phyloP scores from a whole-genome alignment of 2,113 vertebrate species.

The Noturus placidus region DNA sequence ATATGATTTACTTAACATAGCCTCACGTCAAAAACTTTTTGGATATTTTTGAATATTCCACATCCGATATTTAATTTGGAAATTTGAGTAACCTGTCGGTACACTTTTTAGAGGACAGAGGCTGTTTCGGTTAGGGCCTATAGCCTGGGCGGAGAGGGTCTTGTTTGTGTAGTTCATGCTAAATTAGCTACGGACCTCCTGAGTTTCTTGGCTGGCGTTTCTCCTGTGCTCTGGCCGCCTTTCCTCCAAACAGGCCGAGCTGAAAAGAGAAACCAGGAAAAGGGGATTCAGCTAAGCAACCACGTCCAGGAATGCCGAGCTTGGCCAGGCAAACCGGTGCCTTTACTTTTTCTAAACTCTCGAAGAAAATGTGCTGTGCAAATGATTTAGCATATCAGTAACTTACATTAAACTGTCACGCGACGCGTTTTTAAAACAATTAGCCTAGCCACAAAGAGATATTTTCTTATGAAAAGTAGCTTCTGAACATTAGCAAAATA shows the following conservation, averaged over 20 bases:
- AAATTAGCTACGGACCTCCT: slow-evolving; percentile 45
- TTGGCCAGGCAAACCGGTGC: slow-evolving; percentile 60
- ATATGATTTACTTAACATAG: neutral
- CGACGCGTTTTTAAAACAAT: neutral
- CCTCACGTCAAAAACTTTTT: neutral
- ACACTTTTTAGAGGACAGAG: neutral
- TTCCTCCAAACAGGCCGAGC: slow-evolving; percentile 51
- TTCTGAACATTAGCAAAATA: neutral
- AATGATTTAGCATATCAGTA: neutral
- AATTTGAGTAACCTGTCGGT: slow-evolving; percentile 17
- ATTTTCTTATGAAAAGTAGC: neutral
- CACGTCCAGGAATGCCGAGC: slow-evolving; percentile 69
- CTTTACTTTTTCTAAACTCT: slow-evolving; percentile 47
- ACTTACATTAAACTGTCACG: neutral
- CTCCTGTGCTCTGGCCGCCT: slow-evolving; percentile 47
- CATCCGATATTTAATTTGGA: neutral
- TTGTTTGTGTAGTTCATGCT: slow-evolving; percentile 36
- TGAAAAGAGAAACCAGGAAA: slow-evolving; percentile 59
- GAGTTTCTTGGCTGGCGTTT: slow-evolving; percentile 44
- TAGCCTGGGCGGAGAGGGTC: slow-evolving; percentile 28
- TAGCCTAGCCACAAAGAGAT: neutral
- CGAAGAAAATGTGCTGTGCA: neutral
- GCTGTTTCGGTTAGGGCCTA: slow-evolving; percentile 5
- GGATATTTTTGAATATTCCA: slow-evolving; percentile 27
- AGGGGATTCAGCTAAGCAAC: slow-evolving; percentile 71